phyloP scores from a whole-genome alignment of 2,113 vertebrate species.

The Meles meles region DNA sequence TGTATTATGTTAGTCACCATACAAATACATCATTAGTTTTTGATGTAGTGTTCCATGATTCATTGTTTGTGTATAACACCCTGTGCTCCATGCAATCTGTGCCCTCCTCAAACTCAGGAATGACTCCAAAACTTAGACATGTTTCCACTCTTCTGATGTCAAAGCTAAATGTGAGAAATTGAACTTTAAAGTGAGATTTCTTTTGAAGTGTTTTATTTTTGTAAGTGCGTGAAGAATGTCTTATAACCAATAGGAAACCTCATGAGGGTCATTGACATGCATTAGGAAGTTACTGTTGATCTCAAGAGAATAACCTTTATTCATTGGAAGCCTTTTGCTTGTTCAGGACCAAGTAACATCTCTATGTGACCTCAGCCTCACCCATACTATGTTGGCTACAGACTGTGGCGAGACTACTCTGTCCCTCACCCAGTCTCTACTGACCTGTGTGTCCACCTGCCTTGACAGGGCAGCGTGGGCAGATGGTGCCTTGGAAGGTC shows the following conservation, averaged over 20 bases:
- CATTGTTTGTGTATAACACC: no score
- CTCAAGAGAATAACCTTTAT: background rate
- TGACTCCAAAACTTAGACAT: no score
- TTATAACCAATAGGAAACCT: background rate
- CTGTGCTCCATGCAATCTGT: no score
- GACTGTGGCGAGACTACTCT: background rate
- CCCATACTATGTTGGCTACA: background rate
- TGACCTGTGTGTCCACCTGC: background rate
- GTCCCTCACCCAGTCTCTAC: background rate
- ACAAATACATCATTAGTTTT: no score
- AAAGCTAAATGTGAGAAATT: no score
- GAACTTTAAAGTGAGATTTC: no score
- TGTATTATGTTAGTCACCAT: no score
- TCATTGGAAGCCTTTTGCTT: background rate
- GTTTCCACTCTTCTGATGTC: no score
- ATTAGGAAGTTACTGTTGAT: background rate
- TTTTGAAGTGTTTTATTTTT: no score
- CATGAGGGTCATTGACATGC: background rate
- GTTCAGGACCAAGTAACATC: background rate
- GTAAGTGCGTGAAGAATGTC: no score
- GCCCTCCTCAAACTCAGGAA: no score
- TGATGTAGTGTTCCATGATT: no score
- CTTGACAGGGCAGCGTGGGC: background rate
- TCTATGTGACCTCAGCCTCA: background rate
- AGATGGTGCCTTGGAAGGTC: background rate